phyloP scores from a whole-genome alignment of 2,797 vertebrate genomes.

The Ctenosaura bakeri region DNA sequence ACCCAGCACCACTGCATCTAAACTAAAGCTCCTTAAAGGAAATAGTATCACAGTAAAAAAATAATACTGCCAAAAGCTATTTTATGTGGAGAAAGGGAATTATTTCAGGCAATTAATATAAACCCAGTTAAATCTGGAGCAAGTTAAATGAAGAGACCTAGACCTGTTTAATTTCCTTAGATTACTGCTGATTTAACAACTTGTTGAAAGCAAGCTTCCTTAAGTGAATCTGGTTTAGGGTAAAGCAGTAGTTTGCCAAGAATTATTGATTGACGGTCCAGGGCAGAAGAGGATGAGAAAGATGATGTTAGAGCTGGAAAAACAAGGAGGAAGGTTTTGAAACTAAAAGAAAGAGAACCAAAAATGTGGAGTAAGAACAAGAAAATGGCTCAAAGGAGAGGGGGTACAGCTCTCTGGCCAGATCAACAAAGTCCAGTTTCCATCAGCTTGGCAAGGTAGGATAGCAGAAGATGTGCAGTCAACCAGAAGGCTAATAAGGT shows the following conservation, averaged over 20 bases:
- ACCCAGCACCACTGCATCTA: too few species aligned
- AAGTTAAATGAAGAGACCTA: conserved; percentile 1
- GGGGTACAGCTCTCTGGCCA: not conserved
- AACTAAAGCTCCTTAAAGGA: too few species aligned
- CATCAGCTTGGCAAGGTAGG: not conserved
- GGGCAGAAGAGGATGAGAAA: conserved; percentile 3
- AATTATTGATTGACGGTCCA: conserved; percentile 15
- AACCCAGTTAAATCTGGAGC: not conserved
- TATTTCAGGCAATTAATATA: not conserved
- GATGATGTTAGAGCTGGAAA: not conserved
- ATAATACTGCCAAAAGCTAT: not conserved
- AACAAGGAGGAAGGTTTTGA: not conserved
- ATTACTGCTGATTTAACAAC: not conserved
- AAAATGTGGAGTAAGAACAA: conserved; percentile 1
- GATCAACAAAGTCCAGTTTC: not conserved
- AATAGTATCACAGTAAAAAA: too few species aligned
- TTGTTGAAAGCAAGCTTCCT: not conserved
- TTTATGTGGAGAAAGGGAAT: not conserved
- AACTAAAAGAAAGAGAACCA: not conserved
- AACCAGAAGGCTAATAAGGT: not conserved
- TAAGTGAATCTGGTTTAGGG: conserved; percentile 2
- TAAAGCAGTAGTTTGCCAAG: conserved; percentile 11
- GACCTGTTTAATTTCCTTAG: conserved; percentile 10
- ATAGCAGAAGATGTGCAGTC: not conserved
- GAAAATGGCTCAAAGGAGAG: not conserved